Conservation (phyloP, 2,888 invertebrate species). For the Caenorhabditis imperialis region DNA sequence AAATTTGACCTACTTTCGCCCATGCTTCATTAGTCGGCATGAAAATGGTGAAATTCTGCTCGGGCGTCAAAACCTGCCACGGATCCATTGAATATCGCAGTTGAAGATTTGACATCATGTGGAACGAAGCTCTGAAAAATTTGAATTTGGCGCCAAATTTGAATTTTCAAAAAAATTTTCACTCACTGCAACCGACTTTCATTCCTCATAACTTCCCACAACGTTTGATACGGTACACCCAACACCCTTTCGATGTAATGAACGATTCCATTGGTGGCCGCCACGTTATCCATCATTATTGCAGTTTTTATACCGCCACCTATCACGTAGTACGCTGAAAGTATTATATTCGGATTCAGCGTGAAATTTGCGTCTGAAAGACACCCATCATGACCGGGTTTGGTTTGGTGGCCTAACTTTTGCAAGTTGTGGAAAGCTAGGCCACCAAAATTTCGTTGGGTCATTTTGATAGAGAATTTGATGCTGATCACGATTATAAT, state of each 20-base stretch:
- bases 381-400: too few species aligned
- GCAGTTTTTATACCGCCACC: conserved; percentile 78
- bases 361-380: too few species aligned
- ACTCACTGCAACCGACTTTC: conserved; percentile 73
- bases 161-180: conserved; percentile 1
- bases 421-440: too few species aligned
- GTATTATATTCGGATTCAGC: too few species aligned
- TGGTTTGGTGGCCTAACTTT: too few species aligned
- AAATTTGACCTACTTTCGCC: conserved; percentile 82
- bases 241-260: conserved; percentile 78
- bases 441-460: not conserved
- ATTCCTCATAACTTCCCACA: conserved; percentile 77
- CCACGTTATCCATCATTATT: conserved; percentile 77
- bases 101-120: conserved; percentile 75
- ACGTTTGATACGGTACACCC: conserved; percentile 78
- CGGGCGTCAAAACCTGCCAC: conserved; percentile 78
- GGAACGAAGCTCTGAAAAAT: conserved; percentile 67
- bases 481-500: too few species aligned
- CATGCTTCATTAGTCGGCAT: conserved; percentile 92
- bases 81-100: conserved; percentile 77
- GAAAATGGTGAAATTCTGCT: conserved; percentile 87
- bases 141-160: not conserved
- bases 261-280: conserved; percentile 78
- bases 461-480: too few species aligned
- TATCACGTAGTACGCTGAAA: conserved; percentile 78